Evolutionary conservation across 2,113 vertebrate species (phyloP).

Genomic region (Tenrec ecaudatus): DNA sequence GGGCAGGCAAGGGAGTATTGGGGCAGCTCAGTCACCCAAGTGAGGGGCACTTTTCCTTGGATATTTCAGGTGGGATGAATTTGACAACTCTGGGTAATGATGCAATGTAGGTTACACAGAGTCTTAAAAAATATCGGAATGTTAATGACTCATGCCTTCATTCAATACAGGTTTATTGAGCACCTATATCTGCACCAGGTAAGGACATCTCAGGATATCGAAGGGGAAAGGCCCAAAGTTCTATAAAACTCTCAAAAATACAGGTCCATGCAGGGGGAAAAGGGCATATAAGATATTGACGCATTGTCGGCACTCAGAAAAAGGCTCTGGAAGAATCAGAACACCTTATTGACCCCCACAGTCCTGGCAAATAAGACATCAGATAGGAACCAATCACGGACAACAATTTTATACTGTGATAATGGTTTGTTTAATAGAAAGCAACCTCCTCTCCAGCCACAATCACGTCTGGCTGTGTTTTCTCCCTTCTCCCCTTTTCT

Average conservation of each 20-base stretch:
- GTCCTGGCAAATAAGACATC: neutral
- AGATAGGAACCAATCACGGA: neutral
- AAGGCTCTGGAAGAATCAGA: neutral
- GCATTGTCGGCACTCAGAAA: neutral
- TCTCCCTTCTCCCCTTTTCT: no score
- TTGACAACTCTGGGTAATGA: neutral
- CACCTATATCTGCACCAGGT: neutral
- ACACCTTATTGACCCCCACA: slow-evolving; percentile 43
- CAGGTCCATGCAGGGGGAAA: neutral
- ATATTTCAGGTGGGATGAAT: slow-evolving; percentile 25
- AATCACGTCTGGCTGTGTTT: neutral
- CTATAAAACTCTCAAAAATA: slow-evolving; percentile 8
- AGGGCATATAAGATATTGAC: slow-evolving; percentile 42
- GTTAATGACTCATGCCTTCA: neutral
- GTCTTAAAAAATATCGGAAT: neutral
- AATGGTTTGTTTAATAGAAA: slow-evolving; percentile 49
- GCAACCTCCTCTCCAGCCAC: neutral
- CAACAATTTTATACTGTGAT: slow-evolving; percentile 2
- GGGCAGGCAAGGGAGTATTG: neutral
- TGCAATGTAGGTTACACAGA: neutral
- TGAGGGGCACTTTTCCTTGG: neutral
- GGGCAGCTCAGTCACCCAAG: neutral
- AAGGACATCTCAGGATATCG: neutral
- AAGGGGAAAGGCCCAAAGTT: neutral
- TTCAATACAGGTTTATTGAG: neutral